Base-by-base conservation (phyloP, 2,888 invertebrate species). In the Sipha maydis region DNA sequence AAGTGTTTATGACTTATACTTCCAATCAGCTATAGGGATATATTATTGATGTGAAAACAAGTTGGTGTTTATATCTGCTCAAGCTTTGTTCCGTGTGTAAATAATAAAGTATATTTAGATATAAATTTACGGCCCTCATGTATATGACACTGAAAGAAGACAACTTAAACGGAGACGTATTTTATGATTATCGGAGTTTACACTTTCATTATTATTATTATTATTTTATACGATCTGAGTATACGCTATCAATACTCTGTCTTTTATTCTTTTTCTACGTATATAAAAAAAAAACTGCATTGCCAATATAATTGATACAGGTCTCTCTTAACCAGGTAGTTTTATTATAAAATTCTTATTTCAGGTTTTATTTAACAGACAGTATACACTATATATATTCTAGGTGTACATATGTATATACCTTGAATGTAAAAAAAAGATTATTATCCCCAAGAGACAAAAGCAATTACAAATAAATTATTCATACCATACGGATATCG, bases 321-420 rank as follows among this genome's bases (percentile, higher is more conserved):
- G 83, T 75, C 48, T 83, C 25, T 83, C 61, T 28, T 56, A 31
- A 85, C 76, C 34, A 34, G 34, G 2, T 85, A 76, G 76, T 75
- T 85, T 85, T 77, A 61, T 77, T 67, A 77, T 67, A 85, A 84
- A 85, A 77, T 77, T 76, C 54, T 77, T 19, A 67, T 85, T 85
- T 76, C 84, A 76, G 61, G 76, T 73, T 85, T 83, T 71, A 54
- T 83, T 83, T 69, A 69, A 69, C 69, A 69, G 69, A 69, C 69
- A n/a, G 31, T 21, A 76, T 25, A 80, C 1, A 31, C 2, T 67
- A n/a, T 7, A 19, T 25, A 67, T 67, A n/a, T 25, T 25, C 34
- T 67, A 67, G 7, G 28, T 48, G 11, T 14, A 41, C 9, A 76
- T 21, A 41, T 38, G 67, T 4, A 21, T 71, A 48, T 48, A 54